phyloP scores from a whole-genome alignment of 2,113 vertebrate species.

The Thomomys bottae region DNA sequence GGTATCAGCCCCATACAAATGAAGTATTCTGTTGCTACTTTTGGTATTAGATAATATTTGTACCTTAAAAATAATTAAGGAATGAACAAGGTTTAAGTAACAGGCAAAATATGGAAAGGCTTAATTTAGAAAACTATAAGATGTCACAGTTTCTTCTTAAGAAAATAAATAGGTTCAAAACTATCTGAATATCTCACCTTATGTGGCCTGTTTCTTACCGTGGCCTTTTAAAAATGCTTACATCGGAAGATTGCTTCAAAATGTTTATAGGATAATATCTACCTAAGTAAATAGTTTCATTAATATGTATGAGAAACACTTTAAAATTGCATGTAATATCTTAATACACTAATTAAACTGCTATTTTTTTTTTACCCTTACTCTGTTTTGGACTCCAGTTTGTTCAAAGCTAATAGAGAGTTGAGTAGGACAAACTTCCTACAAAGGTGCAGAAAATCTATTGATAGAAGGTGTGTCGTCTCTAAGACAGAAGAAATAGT shows the following conservation, averaged over 20 bases:
- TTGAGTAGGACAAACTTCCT: neutral
- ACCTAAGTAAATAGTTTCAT: conserved; percentile 36
- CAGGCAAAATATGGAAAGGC: conserved; percentile 14
- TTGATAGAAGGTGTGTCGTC: neutral
- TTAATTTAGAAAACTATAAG: conserved; percentile 44
- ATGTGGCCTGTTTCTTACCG: neutral
- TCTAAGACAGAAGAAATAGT: neutral
- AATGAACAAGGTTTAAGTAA: conserved; percentile 54
- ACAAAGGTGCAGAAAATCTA: neutral
- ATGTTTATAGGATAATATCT: neutral
- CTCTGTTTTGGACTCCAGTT: neutral
- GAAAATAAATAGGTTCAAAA: conserved; percentile 45
- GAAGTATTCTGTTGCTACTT: neutral
- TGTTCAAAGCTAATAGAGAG: neutral
- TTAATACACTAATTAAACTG: conserved; percentile 15
- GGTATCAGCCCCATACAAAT: neutral
- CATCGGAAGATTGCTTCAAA: neutral
- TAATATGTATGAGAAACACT: conserved; percentile 14
- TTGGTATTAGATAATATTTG: conserved; percentile 32
- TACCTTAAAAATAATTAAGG: conserved; percentile 41
- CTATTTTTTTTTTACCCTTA: neutral
- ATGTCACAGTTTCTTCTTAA: neutral
- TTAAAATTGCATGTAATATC: neutral
- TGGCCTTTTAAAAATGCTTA: conserved; percentile 45
- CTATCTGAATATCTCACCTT: conserved; percentile 9